Percentiles rank a stretch among this genome's conserved stretches.
Evolutionary conservation across 2,888 invertebrate genomes (phyloP).

Genomic region (Tetrapedia diversipes): DNA sequence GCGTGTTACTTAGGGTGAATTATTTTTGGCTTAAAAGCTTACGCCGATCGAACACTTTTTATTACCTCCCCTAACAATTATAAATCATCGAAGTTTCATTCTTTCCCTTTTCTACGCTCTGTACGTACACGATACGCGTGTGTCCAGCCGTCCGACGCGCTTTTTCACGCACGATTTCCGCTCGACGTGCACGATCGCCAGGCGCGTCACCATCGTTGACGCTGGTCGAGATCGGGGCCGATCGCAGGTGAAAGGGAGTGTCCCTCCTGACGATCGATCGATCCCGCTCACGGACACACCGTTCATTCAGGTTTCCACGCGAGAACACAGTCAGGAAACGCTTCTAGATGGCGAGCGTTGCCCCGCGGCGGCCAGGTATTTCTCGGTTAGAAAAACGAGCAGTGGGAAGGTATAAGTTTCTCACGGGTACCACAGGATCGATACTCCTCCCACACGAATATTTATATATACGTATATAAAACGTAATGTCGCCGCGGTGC

Average conservation of each 20-base stretch:
- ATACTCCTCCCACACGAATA: conserved; percentile 27
- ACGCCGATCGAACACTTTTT: too few relatives aligned
- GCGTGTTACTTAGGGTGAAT: too few relatives aligned
- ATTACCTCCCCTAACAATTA: too few relatives aligned
- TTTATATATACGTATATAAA: conserved; percentile 40
- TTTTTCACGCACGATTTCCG: conserved; percentile 39
- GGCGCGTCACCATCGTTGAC: background rate
- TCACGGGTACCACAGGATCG: conserved; percentile 39
- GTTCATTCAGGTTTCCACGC: background rate
- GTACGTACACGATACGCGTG: conserved; percentile 36
- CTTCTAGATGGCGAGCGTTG: conserved; percentile 18
- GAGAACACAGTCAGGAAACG: conserved; percentile 28
- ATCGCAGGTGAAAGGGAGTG: conserved; percentile 52
- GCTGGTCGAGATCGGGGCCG: conserved; percentile 20
- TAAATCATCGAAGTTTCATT: too few relatives aligned
- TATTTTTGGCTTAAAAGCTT: too few relatives aligned
- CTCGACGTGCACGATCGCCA: background rate
- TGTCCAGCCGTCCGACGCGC: conserved; percentile 22
- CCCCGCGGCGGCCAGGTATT: conserved; percentile 40
- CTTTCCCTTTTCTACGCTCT: too few relatives aligned
- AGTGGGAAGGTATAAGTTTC: conserved; percentile 36
- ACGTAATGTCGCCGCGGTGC: conserved; percentile 1
- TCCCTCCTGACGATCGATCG: conserved; percentile 40
- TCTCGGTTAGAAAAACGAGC: conserved; percentile 28
- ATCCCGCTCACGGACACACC: conserved; percentile 15